A percentile compares a stretch with the other conserved stretches of the same genome.
Conservation (phyloP, 2,888 invertebrate species). For the Hypselothyrea guttata region DNA sequence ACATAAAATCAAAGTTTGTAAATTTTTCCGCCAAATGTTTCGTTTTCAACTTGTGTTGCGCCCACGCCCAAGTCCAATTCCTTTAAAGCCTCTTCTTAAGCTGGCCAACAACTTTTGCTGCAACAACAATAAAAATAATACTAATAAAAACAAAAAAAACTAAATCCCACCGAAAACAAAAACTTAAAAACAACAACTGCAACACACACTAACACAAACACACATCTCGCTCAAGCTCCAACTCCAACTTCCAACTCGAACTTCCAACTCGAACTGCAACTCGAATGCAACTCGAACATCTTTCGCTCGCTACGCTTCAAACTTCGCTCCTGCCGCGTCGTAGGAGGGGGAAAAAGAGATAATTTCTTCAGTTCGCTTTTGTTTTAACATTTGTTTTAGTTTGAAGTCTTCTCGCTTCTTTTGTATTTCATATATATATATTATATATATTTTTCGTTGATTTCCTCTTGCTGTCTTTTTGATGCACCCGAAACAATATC, state of each 20-base stretch:
- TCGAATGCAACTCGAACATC: not conserved
- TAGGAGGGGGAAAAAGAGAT: slow-evolving; percentile 6
- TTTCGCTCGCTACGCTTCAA: slow-evolving; percentile 45
- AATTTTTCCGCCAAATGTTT: slow-evolving; percentile 43
- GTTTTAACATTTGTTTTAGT: slow-evolving; percentile 21
- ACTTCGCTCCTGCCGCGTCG: slow-evolving; percentile 47
- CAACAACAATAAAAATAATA: slow-evolving; percentile 20
- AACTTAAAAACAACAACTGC: slow-evolving; percentile 16
- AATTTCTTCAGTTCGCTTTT: slow-evolving; percentile 3
- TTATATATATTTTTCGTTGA: slow-evolving; percentile 19
- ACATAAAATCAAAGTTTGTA: slow-evolving; percentile 60
- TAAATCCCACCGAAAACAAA: slow-evolving; percentile 5
- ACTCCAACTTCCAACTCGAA: too few species aligned
- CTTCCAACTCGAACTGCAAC: too few species aligned
- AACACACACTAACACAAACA: slow-evolving; percentile 12
- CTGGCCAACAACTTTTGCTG: slow-evolving; percentile 36
- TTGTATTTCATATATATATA: slow-evolving; percentile 5
- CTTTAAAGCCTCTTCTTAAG: slow-evolving; percentile 20
- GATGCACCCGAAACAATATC: slow-evolving; percentile 64
- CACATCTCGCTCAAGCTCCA: slow-evolving; percentile 45
- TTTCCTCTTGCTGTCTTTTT: slow-evolving; percentile 54
- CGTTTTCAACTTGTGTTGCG: slow-evolving; percentile 42
- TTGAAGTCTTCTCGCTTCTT: slow-evolving; percentile 8
- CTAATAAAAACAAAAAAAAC: not conserved
- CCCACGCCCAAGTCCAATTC: slow-evolving; percentile 24